Evolutionary conservation across 1,140 invertebrate species (phyloP), one percentile per base, ranked within the genome.

Genomic region (Scaptomyza hsui): DNA sequence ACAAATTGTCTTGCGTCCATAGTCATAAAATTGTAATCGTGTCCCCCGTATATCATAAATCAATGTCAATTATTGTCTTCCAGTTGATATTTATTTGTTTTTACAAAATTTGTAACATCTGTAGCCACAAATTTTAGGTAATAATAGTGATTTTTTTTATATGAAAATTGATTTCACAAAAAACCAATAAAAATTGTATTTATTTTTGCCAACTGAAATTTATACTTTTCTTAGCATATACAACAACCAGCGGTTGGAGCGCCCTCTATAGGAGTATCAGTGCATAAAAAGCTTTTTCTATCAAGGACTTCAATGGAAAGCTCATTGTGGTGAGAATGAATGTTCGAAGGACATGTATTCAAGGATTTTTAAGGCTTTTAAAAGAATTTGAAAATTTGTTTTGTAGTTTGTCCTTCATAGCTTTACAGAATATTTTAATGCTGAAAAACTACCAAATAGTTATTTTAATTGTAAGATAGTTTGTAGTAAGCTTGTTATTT

Each of bases 61-160:
- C 32, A 55, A 48, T 65, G 56, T 75, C 68, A 61, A 71, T 51
- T 81, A 62, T 68, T 78, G 81, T 86, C 81, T 85, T 85, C 81
- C 81, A 86, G 53, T 29, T 44, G 21, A 6, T 53, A 72, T 48
- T 45, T 57, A 59, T 44, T 19, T 32, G 24, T 64, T 44, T 59
- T 26, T 65, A 48, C 53, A 53, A 35, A 81, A 83, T 60, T 78
- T 78, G 21, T 69, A 45, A 56, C 56, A 47, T 16, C 18, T 35
- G 48, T 72, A 68, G 56, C 56, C 26, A 42, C 60, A 70, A 85
- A 85, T 85, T 80, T 85, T 71, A 71, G 67, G 13, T 35, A 42
- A 52, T 61, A 69, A 42, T 83, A 82, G 61, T 39, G 60, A 62
- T 53, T 74, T 75, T 70, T 47, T n/a, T n/a, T 86, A 86, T 49